Evolutionary conservation across 2,113 vertebrate species (phyloP).

Genomic region (Tachysurus fulvidraco): DNA sequence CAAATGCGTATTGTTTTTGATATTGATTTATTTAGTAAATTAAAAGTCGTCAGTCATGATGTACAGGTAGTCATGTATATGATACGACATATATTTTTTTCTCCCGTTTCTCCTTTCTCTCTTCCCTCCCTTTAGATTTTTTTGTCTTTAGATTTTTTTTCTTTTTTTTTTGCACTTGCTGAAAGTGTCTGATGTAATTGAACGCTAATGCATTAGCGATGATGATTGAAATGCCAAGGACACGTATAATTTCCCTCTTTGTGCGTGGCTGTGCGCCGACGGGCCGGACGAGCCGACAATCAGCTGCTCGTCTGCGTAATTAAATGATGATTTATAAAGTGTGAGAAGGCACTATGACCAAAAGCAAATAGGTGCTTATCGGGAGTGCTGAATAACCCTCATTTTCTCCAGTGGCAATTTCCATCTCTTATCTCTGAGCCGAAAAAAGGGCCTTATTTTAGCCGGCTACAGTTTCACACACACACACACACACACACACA

Average conservation of each 20-base stretch:
- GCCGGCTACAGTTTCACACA: constrained; percentile 38
- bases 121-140: constrained; percentile 4
- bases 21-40: not conserved
- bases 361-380: constrained; percentile 90
- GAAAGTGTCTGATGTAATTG: constrained; percentile 51
- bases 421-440: constrained; percentile 82
- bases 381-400: constrained; percentile 82
- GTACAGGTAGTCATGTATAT: not conserved
- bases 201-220: constrained; percentile 56
- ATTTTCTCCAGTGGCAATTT: constrained; percentile 85
- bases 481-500: constrained; percentile 29
- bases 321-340: constrained; percentile 94
- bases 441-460: constrained; percentile 69
- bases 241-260: constrained; percentile 63
- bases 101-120: not conserved
- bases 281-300: constrained; percentile 84
- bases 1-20: not conserved
- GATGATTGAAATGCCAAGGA: constrained; percentile 57
- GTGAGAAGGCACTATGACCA: constrained; percentile 85
- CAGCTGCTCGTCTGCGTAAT: constrained; percentile 87
- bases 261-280: constrained; percentile 67
- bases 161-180: constrained; percentile 26
- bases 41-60: not conserved
- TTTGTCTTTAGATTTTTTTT: constrained; percentile 48
- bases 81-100: not conserved